phyloP scores from a whole-genome alignment of 2,888 invertebrate species.

The Crepidodera aurea region DNA sequence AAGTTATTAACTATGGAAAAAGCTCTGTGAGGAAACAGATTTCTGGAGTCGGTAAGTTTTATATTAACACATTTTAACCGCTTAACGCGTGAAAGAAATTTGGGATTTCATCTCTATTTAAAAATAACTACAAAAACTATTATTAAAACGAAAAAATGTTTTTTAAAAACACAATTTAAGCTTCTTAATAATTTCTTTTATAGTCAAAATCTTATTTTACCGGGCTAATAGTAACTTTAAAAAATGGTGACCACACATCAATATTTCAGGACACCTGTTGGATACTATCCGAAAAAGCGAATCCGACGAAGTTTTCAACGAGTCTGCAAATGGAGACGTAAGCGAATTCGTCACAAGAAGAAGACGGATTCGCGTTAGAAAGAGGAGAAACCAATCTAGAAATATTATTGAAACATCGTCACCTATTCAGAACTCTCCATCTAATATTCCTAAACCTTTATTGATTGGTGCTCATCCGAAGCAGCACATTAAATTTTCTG shows the following conservation, averaged over 20 bases:
- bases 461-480: constrained; percentile 18
- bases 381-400: constrained; percentile 20
- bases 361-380: constrained; percentile 20
- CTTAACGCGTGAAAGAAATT: no score
- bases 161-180: no score
- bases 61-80: neutral
- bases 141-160: no score
- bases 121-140: no score
- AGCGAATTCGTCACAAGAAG: constrained; percentile 26
- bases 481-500: constrained; percentile 31
- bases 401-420: neutral
- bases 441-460: constrained; percentile 15
- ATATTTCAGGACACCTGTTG: constrained; percentile 25
- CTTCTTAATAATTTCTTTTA: no score
- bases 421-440: neutral
- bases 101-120: no score
- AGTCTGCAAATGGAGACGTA: constrained; percentile 7
- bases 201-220: no score
- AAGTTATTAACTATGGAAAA: neutral
- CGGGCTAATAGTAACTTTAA: no score
- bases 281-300: constrained; percentile 15
- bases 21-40: constrained; percentile 5
- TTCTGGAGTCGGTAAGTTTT: constrained; percentile 32
- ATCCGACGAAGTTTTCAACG: constrained; percentile 4
- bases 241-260: no score